phyloP scores from a whole-genome alignment of 2,888 invertebrate species.

The Cepaea hortensis region DNA sequence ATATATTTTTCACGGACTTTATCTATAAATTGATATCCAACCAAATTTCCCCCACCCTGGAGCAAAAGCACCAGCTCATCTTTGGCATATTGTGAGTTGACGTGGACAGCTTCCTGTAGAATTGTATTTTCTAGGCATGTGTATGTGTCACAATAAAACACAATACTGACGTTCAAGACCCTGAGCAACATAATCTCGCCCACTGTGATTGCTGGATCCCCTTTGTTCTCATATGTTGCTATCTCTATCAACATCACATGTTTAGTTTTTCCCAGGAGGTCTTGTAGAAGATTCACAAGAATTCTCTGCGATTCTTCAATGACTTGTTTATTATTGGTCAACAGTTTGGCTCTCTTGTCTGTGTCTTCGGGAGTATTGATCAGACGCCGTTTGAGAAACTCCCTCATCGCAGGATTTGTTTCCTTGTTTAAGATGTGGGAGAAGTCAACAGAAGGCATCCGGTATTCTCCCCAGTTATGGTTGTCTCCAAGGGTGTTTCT shows the following conservation, averaged over 20 bases:
- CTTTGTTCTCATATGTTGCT: constrained; percentile 55
- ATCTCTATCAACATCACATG: constrained; percentile 55
- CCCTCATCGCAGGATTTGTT: neutral
- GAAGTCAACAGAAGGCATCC: neutral
- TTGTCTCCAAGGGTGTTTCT: too few relatives aligned
- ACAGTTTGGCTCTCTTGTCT: constrained; percentile 19
- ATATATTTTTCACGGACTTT: constrained; percentile 28
- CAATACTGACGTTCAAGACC: constrained; percentile 42
- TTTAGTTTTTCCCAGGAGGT: neutral
- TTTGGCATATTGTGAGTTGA: constrained; percentile 1
- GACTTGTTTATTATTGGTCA: constrained; percentile 42
- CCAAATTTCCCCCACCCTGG: constrained; percentile 58
- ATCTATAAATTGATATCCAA: constrained; percentile 46
- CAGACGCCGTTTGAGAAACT: constrained; percentile 42
- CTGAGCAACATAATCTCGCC: constrained; percentile 51
- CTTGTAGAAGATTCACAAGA: constrained; percentile 6
- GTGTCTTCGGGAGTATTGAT: constrained; percentile 47
- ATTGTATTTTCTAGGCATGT: neutral
- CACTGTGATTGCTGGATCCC: constrained; percentile 54
- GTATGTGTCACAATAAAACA: constrained; percentile 42
- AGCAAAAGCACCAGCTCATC: constrained; percentile 52
- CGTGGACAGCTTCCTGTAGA: too few relatives aligned
- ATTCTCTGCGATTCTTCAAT: constrained; percentile 48
- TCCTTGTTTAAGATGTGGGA: neutral
- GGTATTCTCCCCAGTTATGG: neutral